Conservation (phyloP, 2,888 invertebrate genomes). For the Cheilosia vernalis region DNA sequence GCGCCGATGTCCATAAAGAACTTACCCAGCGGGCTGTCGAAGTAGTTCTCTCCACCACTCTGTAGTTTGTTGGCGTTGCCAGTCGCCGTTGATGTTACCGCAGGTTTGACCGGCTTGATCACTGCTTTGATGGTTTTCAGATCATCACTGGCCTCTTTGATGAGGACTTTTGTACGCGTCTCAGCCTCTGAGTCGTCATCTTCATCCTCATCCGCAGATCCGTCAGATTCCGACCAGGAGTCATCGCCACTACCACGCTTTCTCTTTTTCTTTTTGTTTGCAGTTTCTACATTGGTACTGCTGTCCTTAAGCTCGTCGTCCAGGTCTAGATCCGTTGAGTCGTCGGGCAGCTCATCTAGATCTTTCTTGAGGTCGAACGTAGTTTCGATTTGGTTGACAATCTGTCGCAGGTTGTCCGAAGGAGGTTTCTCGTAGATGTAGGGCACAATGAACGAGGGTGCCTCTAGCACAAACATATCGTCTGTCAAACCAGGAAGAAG, state of each 20-base stretch:
- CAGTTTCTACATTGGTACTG: constrained; percentile 77
- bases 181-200: constrained; percentile 84
- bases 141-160: constrained; percentile 85
- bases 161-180: constrained; percentile 83
- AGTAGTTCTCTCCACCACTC: constrained; percentile 87
- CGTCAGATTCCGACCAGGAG: constrained; percentile 85
- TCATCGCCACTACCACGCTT: constrained; percentile 84
- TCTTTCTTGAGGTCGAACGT: constrained; percentile 84
- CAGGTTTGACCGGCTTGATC: constrained; percentile 81
- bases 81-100: constrained; percentile 77
- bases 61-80: constrained; percentile 80
- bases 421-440: constrained; percentile 97
- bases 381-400: constrained; percentile 87
- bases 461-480: constrained; percentile 96
- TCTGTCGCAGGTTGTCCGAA: constrained; percentile 89
- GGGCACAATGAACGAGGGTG: constrained; percentile 96
- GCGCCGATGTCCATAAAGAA: constrained; percentile 96
- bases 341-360: constrained; percentile 85
- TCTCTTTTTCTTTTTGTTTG: constrained; percentile 82
- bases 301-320: constrained; percentile 78
- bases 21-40: constrained; percentile 93
- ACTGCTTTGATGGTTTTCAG: constrained; percentile 84
- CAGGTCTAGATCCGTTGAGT: constrained; percentile 84
- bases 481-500: constrained; percentile 93
- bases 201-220: constrained; percentile 84